Evolutionary conservation across 2,888 invertebrate genomes (phyloP), one percentile per base, ranked within the genome.

Genomic region (Amaurobius ferox): DNA sequence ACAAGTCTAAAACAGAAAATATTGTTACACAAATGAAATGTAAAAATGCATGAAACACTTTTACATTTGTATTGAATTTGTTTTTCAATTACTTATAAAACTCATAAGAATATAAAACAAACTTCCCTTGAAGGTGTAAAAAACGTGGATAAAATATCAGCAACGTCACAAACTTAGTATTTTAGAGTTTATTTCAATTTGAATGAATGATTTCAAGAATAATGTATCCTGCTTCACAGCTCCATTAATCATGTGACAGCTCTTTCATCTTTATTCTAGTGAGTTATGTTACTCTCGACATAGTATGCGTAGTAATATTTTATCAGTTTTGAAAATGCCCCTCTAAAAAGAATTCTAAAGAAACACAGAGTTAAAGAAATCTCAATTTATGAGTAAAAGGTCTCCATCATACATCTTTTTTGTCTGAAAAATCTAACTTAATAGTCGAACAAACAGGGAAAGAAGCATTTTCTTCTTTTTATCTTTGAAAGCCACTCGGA

Each of bases 401-500:
- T 64, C n/a, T 64, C 30, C 64, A 55, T 64, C 64, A 64, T 64
- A 64, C 30, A 30, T 64, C 64, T 64, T 64, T 64, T 29, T 30
- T 30, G 48, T 64, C 30, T 64, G 64, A 64, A 64, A 64, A 64
- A 64, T 64, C 64, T 64, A 64, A 64, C 64, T 64, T 64, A 64
- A 64, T 64, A 64, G 64, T 64, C 30, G 30, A 64, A 64, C 64
- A 64, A 64, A 64, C 64, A 64, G n/a, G 64, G n/a, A 64, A 28
- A 39, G 13, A 28, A 9, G 39, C 71, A 66, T 68, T 81, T 81
- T 62, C 26, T n/a, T 13, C 40, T 29, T 39, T 64, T 64, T 74
- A 23, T 40, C 76, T 77, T 29, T 64, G 40, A 80, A 80, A 67
- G 73, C 73, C 66, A 55, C 80, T 80, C 80, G 67, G 44, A 35